Base-by-base conservation (phyloP, 2,888 invertebrate species). In the Latrodectus hesperus region DNA sequence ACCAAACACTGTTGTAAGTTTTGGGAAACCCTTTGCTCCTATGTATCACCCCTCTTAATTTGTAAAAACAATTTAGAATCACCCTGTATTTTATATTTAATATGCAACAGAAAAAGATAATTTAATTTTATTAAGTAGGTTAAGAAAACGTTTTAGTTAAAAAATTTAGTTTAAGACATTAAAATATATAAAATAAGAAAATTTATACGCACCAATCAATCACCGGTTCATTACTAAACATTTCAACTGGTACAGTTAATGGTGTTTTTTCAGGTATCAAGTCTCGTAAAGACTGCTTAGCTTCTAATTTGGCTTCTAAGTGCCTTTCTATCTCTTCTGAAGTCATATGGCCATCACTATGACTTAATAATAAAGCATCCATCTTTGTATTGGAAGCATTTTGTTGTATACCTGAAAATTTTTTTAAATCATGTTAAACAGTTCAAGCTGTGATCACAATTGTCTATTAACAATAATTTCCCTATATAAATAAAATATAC, bases 281-380 rank as follows among this genome's bases (percentile, higher is more conserved):
- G 92, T 96, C 96, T 93, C 96, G 93, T 91, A 96, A 95, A 49
- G 95, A 95, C 91, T 96, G 96, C 17, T 96, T 94, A 16, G 97
- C 96, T 92, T 97, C 97, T 89, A 98, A 96, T 17, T 96, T 94
- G 16, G 97, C 96, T 92, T 97, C 97, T 89, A 98, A 93, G 92
- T 98, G 97, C 65, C 97, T 94, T 92, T 97, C 97, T 10, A 97
- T 96, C 92, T 98, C 97, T 91, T 97, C 97, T 0, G 97, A 95
- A 11, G 97, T 97, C 96, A 97, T 96, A 91, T 96, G 96, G 38
- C 96, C 96, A 91, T 96, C 90, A 53, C 90, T 89, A 60, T 83
- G 89, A 26, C 64, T 81, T 2, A 90, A 26, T 12, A 85, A 55
- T 68, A 81, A 49, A 16, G 82, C 11, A 73, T 88, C 88, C 53